Evolutionary conservation across 23 tunicate species (phyloP).

Genomic region (Oikopleura dioica): DNA sequence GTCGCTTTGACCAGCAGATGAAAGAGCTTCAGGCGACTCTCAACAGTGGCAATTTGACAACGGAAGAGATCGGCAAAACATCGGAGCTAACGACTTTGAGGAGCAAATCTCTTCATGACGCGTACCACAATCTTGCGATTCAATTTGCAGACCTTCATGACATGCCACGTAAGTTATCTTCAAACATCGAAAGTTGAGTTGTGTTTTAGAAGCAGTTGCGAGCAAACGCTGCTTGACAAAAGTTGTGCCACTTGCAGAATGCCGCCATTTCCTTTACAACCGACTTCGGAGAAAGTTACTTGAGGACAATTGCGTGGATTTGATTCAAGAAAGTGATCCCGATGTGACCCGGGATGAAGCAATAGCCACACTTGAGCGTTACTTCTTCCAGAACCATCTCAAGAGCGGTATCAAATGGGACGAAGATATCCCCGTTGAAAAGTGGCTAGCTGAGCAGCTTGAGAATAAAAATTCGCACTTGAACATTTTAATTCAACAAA

Average conservation of each 20-base stretch:
- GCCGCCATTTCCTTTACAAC: not conserved
- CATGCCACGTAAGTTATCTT: slow-evolving; percentile 40
- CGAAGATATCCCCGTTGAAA: not conserved
- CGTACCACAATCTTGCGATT: slow-evolving; percentile 81
- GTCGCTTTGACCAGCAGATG: not conserved
- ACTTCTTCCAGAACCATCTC: not conserved
- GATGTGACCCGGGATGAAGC: not conserved
- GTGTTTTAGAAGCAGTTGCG: not conserved
- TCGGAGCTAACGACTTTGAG: slow-evolving; percentile 22
- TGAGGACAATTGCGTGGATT: not conserved
- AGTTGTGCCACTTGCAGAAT: not conserved
- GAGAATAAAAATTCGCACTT: not conserved
- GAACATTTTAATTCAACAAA: not conserved
- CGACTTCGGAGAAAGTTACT: not conserved
- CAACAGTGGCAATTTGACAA: slow-evolving; percentile 15
- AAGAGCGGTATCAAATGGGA: not conserved
- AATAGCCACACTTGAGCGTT: not conserved
- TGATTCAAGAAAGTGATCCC: not conserved
- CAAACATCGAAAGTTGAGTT: not conserved
- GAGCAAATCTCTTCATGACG: slow-evolving; percentile 33
- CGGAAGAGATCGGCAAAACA: slow-evolving; percentile 18
- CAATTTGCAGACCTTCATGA: slow-evolving; percentile 86
- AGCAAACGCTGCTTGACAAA: not conserved
- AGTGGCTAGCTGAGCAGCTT: not conserved
- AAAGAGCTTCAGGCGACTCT: not conserved